Evolutionary conservation across 2,797 vertebrate genomes (phyloP).

Genomic region (Pseudochaenichthys georgianus): DNA sequence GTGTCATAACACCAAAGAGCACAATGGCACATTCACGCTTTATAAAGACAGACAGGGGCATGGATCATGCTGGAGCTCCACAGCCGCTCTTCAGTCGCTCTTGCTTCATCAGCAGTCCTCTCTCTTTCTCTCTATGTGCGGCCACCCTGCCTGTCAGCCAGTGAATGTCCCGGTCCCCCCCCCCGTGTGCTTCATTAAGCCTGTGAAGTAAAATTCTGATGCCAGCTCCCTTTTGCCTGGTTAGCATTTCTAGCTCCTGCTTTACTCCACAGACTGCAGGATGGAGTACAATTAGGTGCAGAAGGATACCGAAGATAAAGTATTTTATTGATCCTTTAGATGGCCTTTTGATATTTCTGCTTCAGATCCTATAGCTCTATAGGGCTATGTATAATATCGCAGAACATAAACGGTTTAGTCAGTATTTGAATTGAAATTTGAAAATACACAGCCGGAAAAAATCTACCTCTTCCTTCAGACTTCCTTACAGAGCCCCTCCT

Average conservation of each 20-base stretch:
- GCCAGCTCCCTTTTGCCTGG: slow-evolving; percentile 68
- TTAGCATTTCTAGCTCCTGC: slow-evolving; percentile 54
- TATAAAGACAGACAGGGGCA: slow-evolving; percentile 41
- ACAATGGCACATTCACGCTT: slow-evolving; percentile 29
- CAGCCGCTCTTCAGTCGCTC: slow-evolving; percentile 50
- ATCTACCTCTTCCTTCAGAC: too few species aligned
- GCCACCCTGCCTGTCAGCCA: slow-evolving; percentile 64
- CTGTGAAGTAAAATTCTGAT: slow-evolving; percentile 73
- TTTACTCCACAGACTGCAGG: slow-evolving; percentile 36
- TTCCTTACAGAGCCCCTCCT: too few species aligned
- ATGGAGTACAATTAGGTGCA: slow-evolving; percentile 29
- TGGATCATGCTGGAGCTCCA: slow-evolving; percentile 56
- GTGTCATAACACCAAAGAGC: slow-evolving; percentile 7
- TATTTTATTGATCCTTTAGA: slow-evolving; percentile 40
- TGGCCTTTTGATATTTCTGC: slow-evolving; percentile 15
- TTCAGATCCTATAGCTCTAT: not conserved
- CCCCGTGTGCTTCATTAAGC: slow-evolving; percentile 73
- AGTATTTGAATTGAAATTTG: not conserved
- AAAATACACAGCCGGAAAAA: too few species aligned
- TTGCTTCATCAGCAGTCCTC: slow-evolving; percentile 75
- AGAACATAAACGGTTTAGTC: slow-evolving; percentile 14
- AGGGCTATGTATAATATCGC: not conserved
- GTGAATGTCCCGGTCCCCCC: slow-evolving; percentile 57
- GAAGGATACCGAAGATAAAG: slow-evolving; percentile 15
- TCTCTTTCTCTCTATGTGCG: slow-evolving; percentile 19